These are phyloP conservation scores for Hippasteria phrygiana DNA, from an alignment of 53 echinoderm and acorn worm species.

Conservation along the genomic window DNA sequence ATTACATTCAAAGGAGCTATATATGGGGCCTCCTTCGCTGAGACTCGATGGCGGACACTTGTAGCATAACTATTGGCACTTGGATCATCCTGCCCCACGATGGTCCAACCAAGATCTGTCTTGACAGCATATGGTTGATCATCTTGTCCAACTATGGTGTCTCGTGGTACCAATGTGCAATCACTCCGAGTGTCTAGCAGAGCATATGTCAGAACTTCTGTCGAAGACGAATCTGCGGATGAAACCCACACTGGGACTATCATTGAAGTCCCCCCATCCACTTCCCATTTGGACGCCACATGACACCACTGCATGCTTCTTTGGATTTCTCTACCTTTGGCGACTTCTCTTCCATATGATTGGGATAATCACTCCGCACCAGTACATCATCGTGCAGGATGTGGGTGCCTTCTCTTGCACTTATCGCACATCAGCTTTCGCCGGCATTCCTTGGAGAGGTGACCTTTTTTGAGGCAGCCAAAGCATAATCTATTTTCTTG, in stretches of 20 bases:
- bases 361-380: not conserved
- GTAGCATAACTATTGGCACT: slow-evolving; percentile 15
- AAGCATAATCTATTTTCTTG: slow-evolving; percentile 66
- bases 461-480: slow-evolving; percentile 69
- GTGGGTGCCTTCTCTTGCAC: slow-evolving; percentile 74
- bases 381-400: too few species aligned
- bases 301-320: slow-evolving; percentile 19
- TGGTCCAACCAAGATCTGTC: slow-evolving; percentile 75
- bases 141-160: slow-evolving; percentile 24
- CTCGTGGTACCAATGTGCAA: slow-evolving; percentile 47
- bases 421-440: slow-evolving; percentile 45
- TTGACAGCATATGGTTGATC: slow-evolving; percentile 61
- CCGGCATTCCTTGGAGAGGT: slow-evolving; percentile 68
- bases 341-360: not conserved
- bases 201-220: slow-evolving; percentile 33
- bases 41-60: slow-evolving; percentile 43
- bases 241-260: slow-evolving; percentile 52
- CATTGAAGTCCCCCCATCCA: slow-evolving; percentile 25
- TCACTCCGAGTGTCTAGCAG: slow-evolving; percentile 36
- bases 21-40: slow-evolving; percentile 45
- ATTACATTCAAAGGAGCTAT: slow-evolving; percentile 54
- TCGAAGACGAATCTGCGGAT: not conserved
- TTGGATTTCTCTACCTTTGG: not conserved
- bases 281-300: slow-evolving; percentile 33
- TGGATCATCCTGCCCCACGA: slow-evolving; percentile 48